phyloP scores from a whole-genome alignment of 2,797 vertebrate genomes.

The Macropus fuliginosus region DNA sequence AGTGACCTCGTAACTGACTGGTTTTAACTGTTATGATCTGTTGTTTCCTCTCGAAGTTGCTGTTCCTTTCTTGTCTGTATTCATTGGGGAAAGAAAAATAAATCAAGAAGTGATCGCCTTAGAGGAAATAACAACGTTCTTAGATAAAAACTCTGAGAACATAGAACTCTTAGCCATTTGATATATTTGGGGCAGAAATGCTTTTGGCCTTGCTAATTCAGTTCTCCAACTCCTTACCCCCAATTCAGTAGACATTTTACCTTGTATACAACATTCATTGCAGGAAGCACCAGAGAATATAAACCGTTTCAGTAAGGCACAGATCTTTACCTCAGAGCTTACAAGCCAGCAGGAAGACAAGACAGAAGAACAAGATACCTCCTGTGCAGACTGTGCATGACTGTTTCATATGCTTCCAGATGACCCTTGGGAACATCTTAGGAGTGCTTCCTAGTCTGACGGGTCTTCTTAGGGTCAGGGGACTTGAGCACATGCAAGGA shows the following conservation, averaged over 20 bases:
- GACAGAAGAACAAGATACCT: background rate
- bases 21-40: background rate
- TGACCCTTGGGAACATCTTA: conserved; percentile 20
- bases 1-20: background rate
- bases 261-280: background rate
- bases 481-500: background rate
- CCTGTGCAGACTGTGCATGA: fast-evolving
- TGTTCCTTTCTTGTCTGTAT: background rate
- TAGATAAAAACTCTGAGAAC: background rate
- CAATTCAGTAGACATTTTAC: background rate
- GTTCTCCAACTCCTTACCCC: background rate
- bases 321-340: background rate
- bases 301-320: background rate
- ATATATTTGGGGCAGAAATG: background rate
- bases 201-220: background rate
- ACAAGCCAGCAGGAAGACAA: background rate
- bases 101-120: background rate
- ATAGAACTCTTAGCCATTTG: background rate
- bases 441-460: background rate
- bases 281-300: background rate
- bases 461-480: background rate
- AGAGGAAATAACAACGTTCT: background rate
- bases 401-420: background rate
- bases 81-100: background rate
- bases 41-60: background rate